Evolutionary conservation across 2,113 vertebrate genomes (phyloP).

Genomic region (Penelope pileata): DNA sequence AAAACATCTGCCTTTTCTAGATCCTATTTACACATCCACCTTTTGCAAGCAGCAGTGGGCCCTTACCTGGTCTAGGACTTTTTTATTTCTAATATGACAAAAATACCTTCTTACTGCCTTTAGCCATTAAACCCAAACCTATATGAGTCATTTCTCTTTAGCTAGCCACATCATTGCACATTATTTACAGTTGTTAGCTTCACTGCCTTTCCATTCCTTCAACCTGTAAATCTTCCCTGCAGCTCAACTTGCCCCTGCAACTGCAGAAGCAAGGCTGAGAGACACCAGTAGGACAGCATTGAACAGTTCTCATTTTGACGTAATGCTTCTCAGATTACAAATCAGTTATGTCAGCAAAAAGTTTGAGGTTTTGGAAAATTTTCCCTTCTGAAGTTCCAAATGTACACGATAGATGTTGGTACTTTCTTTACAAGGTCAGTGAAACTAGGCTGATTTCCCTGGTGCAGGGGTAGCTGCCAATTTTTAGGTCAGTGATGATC

Average conservation of each 20-base stretch:
- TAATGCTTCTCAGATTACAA: neutral
- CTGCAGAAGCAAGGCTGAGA: neutral
- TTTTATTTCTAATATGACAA: neutral
- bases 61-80: neutral
- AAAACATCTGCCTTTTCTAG: neutral
- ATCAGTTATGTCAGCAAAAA: neutral
- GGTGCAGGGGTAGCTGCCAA: slow-evolving; percentile 55
- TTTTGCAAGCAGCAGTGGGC: neutral
- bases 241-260: neutral
- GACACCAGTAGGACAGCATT: neutral
- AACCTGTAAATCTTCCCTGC: neutral
- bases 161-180: neutral
- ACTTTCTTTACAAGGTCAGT: slow-evolving; percentile 50
- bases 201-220: neutral
- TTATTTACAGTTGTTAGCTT: neutral
- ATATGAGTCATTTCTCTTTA: neutral
- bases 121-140: neutral
- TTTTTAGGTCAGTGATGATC: slow-evolving; percentile 69
- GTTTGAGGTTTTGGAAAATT: slow-evolving; percentile 26
- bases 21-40: neutral
- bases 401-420: neutral
- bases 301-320: neutral
- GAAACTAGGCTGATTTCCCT: slow-evolving; percentile 35
- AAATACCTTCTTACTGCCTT: neutral
- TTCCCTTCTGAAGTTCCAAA: slow-evolving; percentile 11